Base-by-base conservation (phyloP, 1,140 invertebrate species). In the Pemphigus obesinymphae region DNA sequence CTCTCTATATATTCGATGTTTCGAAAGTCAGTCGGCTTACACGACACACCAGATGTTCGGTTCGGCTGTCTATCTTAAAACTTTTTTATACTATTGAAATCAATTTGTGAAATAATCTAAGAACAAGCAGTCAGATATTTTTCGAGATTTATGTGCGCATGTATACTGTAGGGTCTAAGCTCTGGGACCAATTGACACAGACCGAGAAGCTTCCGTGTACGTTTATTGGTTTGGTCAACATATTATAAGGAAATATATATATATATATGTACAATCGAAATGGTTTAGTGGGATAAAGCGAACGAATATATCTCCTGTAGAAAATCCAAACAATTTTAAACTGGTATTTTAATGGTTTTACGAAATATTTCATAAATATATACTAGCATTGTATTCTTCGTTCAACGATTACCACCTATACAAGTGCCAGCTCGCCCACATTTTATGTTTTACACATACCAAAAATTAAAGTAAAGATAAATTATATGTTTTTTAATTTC, bases 91-190 rank as follows among this genome's bases (percentile, higher is more conserved):
- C n/a, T 23, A 45, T 70, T 43, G n/a, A 45, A 43, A 29, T 70
- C 66, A 70, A 70, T 70, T 70, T 43, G 37, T 43, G 11, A 70
- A 43, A 66, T 26, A 70, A 70, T 70, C 37, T 70, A 43, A 37
- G 63, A 40, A 37, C 20, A 66, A 10, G 37, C 20, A 34, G 61
- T 68, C 63, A 37, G 63, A 37, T n/a, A n/a, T 68, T 37, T 20
- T 68, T 37, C 63, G 17, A 37, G 63, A 37, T 68, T 40, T 68
- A 68, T 70, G 66, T 37, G 37, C 11, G 66, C 23, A 70, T 43
- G 2, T 37, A 34, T 68, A 31, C 63, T 10, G 1, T 31, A 23
- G 63, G 20, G 63, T 40, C 1, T 17, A 10, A 40, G 63, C 20
- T n/a, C 37, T 26, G 20, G 20, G 8, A 68, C 34, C n/a, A 68